Percentiles rank a stretch among this genome's conserved stretches.
Conservation (phyloP, 1,140 invertebrate species). For the Drosophila bifasciata region DNA sequence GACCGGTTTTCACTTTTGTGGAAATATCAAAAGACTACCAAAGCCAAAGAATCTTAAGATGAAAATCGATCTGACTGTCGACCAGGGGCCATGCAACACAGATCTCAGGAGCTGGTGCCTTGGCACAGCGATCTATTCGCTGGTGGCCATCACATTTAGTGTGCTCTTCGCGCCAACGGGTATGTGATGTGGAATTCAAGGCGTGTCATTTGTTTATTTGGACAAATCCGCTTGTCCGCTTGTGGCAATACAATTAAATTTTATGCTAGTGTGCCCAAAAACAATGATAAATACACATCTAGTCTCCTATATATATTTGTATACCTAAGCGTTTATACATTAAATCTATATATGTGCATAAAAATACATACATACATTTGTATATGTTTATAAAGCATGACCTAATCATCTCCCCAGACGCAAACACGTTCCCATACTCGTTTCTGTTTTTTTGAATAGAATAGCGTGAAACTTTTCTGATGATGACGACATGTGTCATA, state of each 20-base stretch:
- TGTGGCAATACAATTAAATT: constrained; percentile 6
- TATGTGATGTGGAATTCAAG: constrained; percentile 43
- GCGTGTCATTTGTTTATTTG: constrained; percentile 41
- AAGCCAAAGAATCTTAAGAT: constrained; percentile 30
- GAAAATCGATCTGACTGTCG: constrained; percentile 62
- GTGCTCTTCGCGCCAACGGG: constrained; percentile 42
- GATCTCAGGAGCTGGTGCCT: constrained; percentile 62
- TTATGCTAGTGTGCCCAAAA: not conserved
- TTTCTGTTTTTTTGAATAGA: constrained; percentile 18
- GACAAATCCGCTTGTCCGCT: not conserved
- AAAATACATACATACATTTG: constrained; percentile 8
- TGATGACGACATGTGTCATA: constrained; percentile 40
- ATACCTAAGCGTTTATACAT: not conserved
- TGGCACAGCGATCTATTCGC: constrained; percentile 57
- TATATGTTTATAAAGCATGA: constrained; percentile 44
- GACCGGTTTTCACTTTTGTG: constrained; percentile 30
- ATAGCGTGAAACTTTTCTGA: constrained; percentile 13
- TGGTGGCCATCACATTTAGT: constrained; percentile 31
- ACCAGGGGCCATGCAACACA: constrained; percentile 56
- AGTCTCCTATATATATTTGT: not conserved
- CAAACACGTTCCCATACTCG: constrained; percentile 35
- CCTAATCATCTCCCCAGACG: constrained; percentile 48
- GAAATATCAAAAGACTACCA: not conserved
- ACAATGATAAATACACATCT: constrained; percentile 5
- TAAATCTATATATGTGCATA: not conserved